Percentiles rank a stretch among this genome's conserved stretches.
These are phyloP conservation scores for Fragum fragum DNA, from an alignment of 2,888 invertebrate genomes.

Conservation along the genomic window DNA sequence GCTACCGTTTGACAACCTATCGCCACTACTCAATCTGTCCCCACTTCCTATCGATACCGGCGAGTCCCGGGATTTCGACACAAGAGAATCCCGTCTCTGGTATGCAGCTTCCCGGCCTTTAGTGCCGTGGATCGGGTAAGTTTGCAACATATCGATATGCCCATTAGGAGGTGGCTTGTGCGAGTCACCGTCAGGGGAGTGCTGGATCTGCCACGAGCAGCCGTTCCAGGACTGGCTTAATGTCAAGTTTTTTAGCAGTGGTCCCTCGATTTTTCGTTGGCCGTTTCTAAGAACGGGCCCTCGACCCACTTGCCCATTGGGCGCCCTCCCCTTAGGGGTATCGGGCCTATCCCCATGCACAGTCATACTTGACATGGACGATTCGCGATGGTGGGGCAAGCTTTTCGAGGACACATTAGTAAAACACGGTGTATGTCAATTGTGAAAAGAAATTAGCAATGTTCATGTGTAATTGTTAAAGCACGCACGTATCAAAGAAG, in stretches of 20 bases:
- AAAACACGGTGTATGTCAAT: neutral
- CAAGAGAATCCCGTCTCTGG: slow-evolving; percentile 47
- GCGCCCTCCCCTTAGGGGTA: slow-evolving; percentile 40
- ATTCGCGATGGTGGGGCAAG: slow-evolving; percentile 9
- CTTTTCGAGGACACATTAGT: slow-evolving; percentile 8
- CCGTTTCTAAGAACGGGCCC: slow-evolving; percentile 60
- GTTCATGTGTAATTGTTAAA: too few relatives aligned
- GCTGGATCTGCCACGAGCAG: slow-evolving; percentile 68
- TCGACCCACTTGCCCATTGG: slow-evolving; percentile 46
- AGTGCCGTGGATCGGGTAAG: slow-evolving; percentile 47
- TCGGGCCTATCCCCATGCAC: slow-evolving; percentile 70
- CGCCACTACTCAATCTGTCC: slow-evolving; percentile 54
- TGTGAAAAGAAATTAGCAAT: too few relatives aligned
- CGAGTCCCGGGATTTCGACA: slow-evolving; percentile 60
- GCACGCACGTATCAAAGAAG: too few relatives aligned
- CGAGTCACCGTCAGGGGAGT: slow-evolving; percentile 34
- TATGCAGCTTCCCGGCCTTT: slow-evolving; percentile 47
- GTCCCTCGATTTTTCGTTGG: slow-evolving; percentile 58
- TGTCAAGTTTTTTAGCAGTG: slow-evolving; percentile 56
- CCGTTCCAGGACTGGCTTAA: slow-evolving; percentile 75
- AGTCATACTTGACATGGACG: slow-evolving; percentile 66
- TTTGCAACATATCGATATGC: slow-evolving; percentile 51
- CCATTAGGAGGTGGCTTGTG: slow-evolving; percentile 21
- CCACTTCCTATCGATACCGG: slow-evolving; percentile 58
- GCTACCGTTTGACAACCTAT: slow-evolving; percentile 61